Base-by-base conservation (phyloP, 1,140 invertebrate species). In the Aphaenogaster rudis region DNA sequence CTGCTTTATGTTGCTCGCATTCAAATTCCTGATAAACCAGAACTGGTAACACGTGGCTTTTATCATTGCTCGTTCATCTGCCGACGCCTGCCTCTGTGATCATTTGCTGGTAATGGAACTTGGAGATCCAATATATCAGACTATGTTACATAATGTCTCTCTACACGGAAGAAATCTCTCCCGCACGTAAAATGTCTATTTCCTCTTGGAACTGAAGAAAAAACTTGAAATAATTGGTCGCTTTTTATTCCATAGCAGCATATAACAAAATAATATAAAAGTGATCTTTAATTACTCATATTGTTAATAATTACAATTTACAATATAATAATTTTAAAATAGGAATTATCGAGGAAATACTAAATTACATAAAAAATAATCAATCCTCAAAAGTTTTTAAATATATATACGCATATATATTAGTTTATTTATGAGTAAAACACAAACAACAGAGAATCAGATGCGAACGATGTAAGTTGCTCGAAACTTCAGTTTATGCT, bases 21-120 rank as follows among this genome's bases (percentile, higher is more conserved):
- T 42, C 15, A 17, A 42, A 76, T 76, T 28, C 39, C 39, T 17
- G 74, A 59, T 42, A 17, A 77, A 59, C 52, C 36, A 59, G 54
- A 45, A 57, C 21, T 59, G 17, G 54, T 59, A 59, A 77, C 2
- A 45, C 17, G 33, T 13, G 2, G 2, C 8, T 57, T 45, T 59
- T 72, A 82, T 72, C 80, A 36, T 72, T 36, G n/a, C 6, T 42
- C 17, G 67, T 21, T 82, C 21, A 82, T 36, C 15, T 74, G 17
- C 28, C 67, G 80, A 57, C 21, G 52, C 6, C 0, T 54, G 36
- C 3, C 50, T 45, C 13, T 48, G 28, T 82, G 42, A 82, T 74
- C 67, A 45, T 82, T 82, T 36, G 80, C 52, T 59, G 80, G 52
- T 72, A 82, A 79, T 33, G 0, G 6, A 50, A n/a, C 11, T 48